Percentiles rank a stretch among this genome's conserved stretches.
These are phyloP conservation scores for Drosophila hydei DNA, from an alignment of 1,140 invertebrate species.

Conservation along the genomic window DNA sequence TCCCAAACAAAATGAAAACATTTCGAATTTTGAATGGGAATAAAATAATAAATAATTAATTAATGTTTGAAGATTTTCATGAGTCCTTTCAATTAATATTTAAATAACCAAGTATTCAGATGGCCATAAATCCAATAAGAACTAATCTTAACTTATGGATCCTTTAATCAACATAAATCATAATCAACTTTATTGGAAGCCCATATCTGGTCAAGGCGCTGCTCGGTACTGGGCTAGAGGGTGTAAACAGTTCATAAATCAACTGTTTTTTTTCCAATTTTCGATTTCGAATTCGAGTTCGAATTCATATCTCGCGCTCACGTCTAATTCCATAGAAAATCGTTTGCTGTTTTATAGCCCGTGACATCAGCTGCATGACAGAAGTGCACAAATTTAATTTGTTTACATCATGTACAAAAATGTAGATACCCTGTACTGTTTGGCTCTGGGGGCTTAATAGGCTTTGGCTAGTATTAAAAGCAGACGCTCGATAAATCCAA, in stretches of 20 bases:
- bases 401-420: constrained; percentile 20
- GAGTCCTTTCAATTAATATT: not conserved
- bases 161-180: not conserved
- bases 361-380: constrained; percentile 59
- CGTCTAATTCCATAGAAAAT: constrained; percentile 20
- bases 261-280: constrained; percentile 10
- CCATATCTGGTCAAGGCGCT: not conserved
- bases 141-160: not conserved
- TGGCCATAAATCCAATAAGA: not conserved
- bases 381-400: constrained; percentile 60
- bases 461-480: not conserved
- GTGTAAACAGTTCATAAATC: constrained; percentile 10
- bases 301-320: constrained; percentile 9
- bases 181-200: not conserved
- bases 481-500: not conserved
- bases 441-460: not conserved
- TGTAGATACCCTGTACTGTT: constrained; percentile 15
- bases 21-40: no score
- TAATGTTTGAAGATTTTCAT: not conserved
- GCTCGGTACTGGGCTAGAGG: not conserved
- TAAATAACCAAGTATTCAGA: not conserved
- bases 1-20: no score
- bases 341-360: constrained; percentile 16
- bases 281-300: constrained; percentile 1
- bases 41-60: no score